These are phyloP conservation scores for Delia radicum DNA, from an alignment of 1,140 invertebrate genomes.

Conservation along the genomic window DNA sequence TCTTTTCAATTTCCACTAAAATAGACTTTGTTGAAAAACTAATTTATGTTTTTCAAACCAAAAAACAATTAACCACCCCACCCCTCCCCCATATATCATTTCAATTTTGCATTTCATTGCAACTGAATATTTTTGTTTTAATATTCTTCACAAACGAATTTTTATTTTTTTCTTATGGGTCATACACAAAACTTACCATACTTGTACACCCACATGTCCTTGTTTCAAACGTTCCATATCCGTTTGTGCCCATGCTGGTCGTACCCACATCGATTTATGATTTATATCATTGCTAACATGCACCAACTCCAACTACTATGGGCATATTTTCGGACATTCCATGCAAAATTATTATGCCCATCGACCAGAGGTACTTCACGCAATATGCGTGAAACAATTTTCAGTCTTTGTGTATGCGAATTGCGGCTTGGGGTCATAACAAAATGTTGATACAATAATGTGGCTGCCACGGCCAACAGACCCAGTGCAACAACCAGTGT, in stretches of 20 bases:
- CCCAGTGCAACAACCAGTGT: conserved; percentile 47
- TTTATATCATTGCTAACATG: conserved; percentile 75
- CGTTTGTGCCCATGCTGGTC: conserved; percentile 81
- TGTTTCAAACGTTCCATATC: conserved; percentile 80
- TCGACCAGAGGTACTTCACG: conserved; percentile 64
- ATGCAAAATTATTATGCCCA: conserved; percentile 87
- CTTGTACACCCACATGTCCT: conserved; percentile 81
- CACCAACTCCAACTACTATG: conserved; percentile 78
- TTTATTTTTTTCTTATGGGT: background rate
- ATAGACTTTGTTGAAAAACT: background rate
- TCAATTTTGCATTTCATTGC: background rate
- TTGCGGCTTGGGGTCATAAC: conserved; percentile 58
- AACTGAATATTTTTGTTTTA: background rate
- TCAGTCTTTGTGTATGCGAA: conserved; percentile 61
- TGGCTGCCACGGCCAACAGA: conserved; percentile 46
- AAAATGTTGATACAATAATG: conserved; percentile 51
- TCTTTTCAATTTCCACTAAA: background rate
- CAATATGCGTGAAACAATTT: conserved; percentile 61
- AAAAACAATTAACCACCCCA: background rate
- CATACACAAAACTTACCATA: conserved; percentile 62
- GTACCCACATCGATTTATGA: conserved; percentile 75
- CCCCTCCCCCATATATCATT: background rate
- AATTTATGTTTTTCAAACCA: background rate
- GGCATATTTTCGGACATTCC: conserved; percentile 78
- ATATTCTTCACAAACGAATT: too few species aligned